These are phyloP conservation scores for Chironomus tentans DNA, from an alignment of 2,888 invertebrate genomes.

Conservation along the genomic window DNA sequence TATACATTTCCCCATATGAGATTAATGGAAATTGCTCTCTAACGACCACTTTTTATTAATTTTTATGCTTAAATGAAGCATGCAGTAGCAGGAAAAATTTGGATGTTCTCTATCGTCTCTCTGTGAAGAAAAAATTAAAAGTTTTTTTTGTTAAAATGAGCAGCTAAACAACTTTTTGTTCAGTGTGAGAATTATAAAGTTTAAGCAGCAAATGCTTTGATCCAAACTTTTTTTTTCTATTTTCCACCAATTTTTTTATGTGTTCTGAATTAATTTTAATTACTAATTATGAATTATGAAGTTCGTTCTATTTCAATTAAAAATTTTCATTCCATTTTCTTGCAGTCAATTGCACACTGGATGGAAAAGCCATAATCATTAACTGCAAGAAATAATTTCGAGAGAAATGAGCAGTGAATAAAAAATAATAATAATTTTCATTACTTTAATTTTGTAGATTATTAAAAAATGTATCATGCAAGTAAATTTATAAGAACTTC, in stretches of 20 bases:
- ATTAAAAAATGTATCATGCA: no score
- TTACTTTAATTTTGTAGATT: no score
- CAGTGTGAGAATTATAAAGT: background rate
- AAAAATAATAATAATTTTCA: no score
- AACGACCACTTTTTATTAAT: background rate
- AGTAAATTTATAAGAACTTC: no score
- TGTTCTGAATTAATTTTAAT: background rate
- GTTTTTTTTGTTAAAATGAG: background rate
- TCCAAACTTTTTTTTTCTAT: background rate
- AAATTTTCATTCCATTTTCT: background rate
- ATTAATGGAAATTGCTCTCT: background rate
- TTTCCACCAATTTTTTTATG: no score
- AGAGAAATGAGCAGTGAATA: no score
- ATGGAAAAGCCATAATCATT: background rate
- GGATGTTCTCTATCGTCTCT: no score
- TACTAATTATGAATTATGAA: background rate
- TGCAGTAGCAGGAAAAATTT: no score
- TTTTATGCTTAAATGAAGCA: no score
- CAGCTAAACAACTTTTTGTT: background rate
- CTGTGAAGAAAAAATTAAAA: no score
- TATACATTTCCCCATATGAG: constrained; percentile 41
- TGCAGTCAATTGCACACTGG: background rate
- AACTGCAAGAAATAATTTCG: background rate
- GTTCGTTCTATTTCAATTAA: background rate
- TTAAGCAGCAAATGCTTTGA: background rate